Percentiles rank a stretch among this genome's conserved stretches.
Conservation (phyloP, 2,797 vertebrate species). For the Coreius guichenoti region DNA sequence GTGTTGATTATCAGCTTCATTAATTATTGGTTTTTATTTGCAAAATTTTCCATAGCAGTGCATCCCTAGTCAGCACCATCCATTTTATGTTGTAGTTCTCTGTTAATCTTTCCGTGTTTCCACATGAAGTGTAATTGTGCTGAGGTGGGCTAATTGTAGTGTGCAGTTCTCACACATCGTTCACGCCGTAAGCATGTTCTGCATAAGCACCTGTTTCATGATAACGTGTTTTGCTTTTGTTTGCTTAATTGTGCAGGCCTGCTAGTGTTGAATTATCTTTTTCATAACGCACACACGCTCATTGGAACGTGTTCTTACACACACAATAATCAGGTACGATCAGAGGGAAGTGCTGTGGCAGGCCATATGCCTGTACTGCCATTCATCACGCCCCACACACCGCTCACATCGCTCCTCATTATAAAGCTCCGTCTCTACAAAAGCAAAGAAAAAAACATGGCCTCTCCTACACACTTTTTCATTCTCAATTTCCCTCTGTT, state of each 20-base stretch:
- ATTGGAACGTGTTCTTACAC: not conserved
- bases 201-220: slow-evolving; percentile 36
- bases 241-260: slow-evolving; percentile 48
- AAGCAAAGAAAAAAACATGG: slow-evolving; percentile 26
- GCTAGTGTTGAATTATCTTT: slow-evolving; percentile 30
- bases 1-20: not conserved
- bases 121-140: slow-evolving; percentile 18
- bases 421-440: slow-evolving; percentile 33
- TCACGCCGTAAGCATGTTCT: slow-evolving; percentile 29
- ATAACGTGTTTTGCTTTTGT: slow-evolving; percentile 45
- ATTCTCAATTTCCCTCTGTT: slow-evolving; percentile 17
- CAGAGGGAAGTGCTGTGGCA: slow-evolving; percentile 48
- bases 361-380: slow-evolving; percentile 34
- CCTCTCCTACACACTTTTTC: slow-evolving; percentile 40
- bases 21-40: not conserved
- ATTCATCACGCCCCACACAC: slow-evolving; percentile 47
- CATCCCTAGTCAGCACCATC: not conserved
- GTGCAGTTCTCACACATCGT: slow-evolving; percentile 9
- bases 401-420: slow-evolving; percentile 57
- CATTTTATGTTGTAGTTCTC: not conserved
- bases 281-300: not conserved
- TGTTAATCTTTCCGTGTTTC: slow-evolving; percentile 17
- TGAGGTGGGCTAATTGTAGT: not conserved
- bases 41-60: not conserved
- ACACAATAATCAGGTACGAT: slow-evolving; percentile 54